Evolutionary conservation across 2,888 invertebrate species (phyloP), one percentile per base, ranked within the genome.

Genomic region (Leistus spinibarbis): DNA sequence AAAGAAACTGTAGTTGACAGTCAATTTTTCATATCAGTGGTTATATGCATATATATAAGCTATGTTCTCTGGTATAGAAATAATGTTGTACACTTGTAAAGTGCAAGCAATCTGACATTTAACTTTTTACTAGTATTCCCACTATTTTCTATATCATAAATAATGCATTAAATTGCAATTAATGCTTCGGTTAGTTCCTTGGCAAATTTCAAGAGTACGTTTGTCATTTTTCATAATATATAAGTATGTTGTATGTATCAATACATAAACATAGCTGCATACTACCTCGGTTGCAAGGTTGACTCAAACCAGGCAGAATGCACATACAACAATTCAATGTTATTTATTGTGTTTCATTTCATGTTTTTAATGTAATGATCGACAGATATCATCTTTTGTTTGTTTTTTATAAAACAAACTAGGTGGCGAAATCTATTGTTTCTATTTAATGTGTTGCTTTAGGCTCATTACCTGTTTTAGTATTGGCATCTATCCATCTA

Each of bases 81-180:
- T 22, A 60, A 60, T 22, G 60, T 60, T 60, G 19, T 60, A 16
- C 17, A 60, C 60, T 20, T 60, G 22, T 57, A 19, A 24, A 4
- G 24, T 40, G 40, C 5, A 40, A 60, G 60, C 60, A 60, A 66
- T 72, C 56, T 72, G 66, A 72, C 72, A 72, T 72, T 72, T 72
- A 40, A 72, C 27, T 72, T 72, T 72, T 65, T 72, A n/a, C 53
- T 71, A 60, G 60, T 60, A 66, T 72, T 66, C 65, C 60, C 66
- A 72, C 66, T 72, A 57, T 66, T 72, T 27, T n/a, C n/a, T n/a
- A n/a, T 72, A 72, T 72, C 72, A 72, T 72, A 72, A 72, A 72
- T 72, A 72, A 72, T 72, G 72, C 72, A 72, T 72, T 72, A 72
- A 56, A 72, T 56, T 72, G 66, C 66, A 72, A 72, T 65, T 66